Percentiles rank a stretch among this genome's conserved stretches.
Conservation (phyloP, 2,888 invertebrate species). For the Melikaiella ostensackeni region DNA sequence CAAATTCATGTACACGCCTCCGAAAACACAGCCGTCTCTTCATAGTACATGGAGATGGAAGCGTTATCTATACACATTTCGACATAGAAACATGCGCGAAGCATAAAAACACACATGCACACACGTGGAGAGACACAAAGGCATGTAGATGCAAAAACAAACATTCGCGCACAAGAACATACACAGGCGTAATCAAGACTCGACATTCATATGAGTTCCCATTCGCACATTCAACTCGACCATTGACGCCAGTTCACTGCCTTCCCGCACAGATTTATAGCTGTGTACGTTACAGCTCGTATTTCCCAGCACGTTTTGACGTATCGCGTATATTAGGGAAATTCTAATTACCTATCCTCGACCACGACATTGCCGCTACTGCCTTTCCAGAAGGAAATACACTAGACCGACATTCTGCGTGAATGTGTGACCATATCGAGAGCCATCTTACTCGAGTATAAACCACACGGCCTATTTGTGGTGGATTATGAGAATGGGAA, state of each 20-base stretch:
- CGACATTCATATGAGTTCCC: conserved; percentile 46
- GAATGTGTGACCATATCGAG: conserved; percentile 28
- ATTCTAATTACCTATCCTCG: conserved; percentile 64
- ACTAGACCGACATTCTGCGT: conserved; percentile 7
- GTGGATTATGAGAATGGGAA: conserved; percentile 21
- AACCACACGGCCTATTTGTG: conserved; percentile 11
- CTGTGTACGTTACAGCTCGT: conserved; percentile 64
- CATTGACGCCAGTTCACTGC: conserved; percentile 75
- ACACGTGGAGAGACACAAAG: background rate
- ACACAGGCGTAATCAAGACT: conserved; percentile 40
- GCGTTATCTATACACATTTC: background rate
- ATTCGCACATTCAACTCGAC: conserved; percentile 59
- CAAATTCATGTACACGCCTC: background rate
- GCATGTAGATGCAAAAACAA: conserved; percentile 10
- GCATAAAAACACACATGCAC: conserved; percentile 12
- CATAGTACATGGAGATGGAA: background rate
- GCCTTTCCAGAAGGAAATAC: conserved; percentile 29
- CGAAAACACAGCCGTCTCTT: background rate
- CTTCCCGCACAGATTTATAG: conserved; percentile 73
- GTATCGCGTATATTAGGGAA: conserved; percentile 66
- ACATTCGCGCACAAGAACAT: conserved; percentile 51
- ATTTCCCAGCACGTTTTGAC: conserved; percentile 66
- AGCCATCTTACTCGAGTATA: background rate
- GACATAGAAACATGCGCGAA: background rate
- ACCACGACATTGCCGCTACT: conserved; percentile 11